These are phyloP conservation scores for Cacatua alba DNA, from an alignment of 2,113 vertebrate species.

Conservation along the genomic window DNA sequence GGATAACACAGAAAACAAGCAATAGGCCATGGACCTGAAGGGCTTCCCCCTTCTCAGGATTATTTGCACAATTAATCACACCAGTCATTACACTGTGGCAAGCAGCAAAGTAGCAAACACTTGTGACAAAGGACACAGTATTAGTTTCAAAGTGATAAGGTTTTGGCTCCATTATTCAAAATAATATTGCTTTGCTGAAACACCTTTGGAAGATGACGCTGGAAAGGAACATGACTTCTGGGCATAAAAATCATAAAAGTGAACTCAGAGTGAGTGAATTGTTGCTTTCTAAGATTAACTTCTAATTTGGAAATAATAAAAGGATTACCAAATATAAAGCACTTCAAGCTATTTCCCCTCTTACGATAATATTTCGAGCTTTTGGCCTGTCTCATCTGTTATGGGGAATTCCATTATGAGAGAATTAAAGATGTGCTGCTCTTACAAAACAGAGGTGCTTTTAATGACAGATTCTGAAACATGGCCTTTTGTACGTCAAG, in stretches of 20 bases:
- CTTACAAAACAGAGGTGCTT: constrained; percentile 58
- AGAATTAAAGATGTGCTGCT: constrained; percentile 56
- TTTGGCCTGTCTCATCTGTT: constrained; percentile 41
- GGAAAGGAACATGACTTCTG: background rate
- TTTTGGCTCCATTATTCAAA: background rate
- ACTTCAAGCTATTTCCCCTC: background rate
- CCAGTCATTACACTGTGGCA: background rate
- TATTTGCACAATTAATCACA: background rate
- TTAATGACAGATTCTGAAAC: constrained; percentile 54
- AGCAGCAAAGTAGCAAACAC: background rate
- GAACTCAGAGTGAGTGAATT: background rate
- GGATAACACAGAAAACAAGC: background rate
- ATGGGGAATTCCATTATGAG: constrained; percentile 38
- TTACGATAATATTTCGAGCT: constrained; percentile 18
- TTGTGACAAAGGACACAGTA: background rate
- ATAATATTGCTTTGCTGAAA: background rate
- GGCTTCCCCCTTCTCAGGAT: background rate
- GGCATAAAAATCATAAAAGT: background rate
- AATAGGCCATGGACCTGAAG: background rate
- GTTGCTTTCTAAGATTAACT: background rate
- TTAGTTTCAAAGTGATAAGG: background rate
- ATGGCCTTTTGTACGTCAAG: constrained; percentile 63
- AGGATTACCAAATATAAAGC: background rate
- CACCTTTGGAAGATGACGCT: background rate
- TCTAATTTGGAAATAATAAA: constrained; percentile 32